Evolutionary conservation across 1,140 invertebrate species (phyloP).

Genomic region (Brachionus sp.): DNA sequence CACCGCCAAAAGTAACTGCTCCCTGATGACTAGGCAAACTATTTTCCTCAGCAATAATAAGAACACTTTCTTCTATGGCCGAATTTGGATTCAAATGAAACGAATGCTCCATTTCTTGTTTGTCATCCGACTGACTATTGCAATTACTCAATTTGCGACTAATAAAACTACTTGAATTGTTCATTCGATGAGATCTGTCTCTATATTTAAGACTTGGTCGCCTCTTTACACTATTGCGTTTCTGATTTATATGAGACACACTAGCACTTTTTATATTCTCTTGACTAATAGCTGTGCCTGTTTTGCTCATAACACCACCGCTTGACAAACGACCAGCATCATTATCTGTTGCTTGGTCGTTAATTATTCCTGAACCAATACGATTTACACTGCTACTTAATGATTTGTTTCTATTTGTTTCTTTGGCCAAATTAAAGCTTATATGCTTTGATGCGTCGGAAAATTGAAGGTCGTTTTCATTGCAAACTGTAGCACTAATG

Average conservation of each 20-base stretch:
- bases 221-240: slow-evolving; percentile 21
- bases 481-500: neutral
- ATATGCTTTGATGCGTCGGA: neutral
- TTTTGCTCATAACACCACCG: slow-evolving; percentile 15
- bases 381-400: neutral
- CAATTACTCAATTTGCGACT: slow-evolving; percentile 38
- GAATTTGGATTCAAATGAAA: neutral
- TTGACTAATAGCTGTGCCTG: neutral
- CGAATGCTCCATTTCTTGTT: slow-evolving; percentile 5
- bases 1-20: slow-evolving; percentile 16
- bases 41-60: neutral
- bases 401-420: neutral
- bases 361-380: neutral
- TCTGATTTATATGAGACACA: slow-evolving; percentile 11
- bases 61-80: neutral
- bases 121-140: slow-evolving; percentile 20
- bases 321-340: neutral
- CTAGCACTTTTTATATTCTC: slow-evolving; percentile 11
- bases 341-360: neutral
- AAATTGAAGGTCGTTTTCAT: neutral
- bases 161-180: neutral
- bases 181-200: neutral
- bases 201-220: slow-evolving; percentile 11
- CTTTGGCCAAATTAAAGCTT: neutral
- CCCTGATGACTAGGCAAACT: neutral